Percentiles rank a stretch among this genome's conserved stretches.
Conservation (phyloP, 2,797 vertebrate genomes). For the Nasua narica region DNA sequence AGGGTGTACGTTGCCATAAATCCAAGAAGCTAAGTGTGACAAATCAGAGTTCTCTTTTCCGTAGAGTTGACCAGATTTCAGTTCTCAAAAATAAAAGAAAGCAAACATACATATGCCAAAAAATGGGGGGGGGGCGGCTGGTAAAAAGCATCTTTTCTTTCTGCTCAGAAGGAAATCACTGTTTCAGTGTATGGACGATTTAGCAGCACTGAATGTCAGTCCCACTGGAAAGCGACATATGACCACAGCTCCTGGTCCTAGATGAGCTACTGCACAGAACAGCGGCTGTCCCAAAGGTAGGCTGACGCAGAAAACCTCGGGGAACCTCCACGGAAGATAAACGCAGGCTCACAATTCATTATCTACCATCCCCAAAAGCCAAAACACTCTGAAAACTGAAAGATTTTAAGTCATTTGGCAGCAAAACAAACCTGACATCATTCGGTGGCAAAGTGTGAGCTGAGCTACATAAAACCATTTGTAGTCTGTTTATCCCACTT, state of each 20-base stretch:
- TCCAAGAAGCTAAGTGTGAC: neutral
- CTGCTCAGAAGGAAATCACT: neutral
- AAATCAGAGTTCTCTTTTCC: neutral
- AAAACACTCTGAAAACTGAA: neutral
- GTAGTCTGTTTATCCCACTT: neutral
- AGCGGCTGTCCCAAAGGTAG: neutral
- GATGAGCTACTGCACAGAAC: neutral
- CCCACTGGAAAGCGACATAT: neutral
- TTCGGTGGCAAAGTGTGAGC: neutral
- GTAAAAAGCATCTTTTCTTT: neutral
- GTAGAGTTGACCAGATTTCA: neutral
- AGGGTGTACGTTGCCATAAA: neutral
- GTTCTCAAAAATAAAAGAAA: slow-evolving; percentile 2
- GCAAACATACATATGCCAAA: neutral
- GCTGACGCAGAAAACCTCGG: neutral
- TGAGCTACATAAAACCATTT: neutral
- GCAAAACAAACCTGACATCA: neutral
- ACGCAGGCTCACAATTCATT: neutral
- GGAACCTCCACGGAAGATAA: neutral
- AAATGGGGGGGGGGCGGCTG: neutral
- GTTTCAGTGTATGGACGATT: neutral
- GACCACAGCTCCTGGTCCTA: neutral
- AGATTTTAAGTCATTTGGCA: neutral
- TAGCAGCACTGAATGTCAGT: neutral
- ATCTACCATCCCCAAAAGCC: neutral